Conservation (phyloP, 2,888 invertebrate species). For the Cryptocephalus moraei region DNA sequence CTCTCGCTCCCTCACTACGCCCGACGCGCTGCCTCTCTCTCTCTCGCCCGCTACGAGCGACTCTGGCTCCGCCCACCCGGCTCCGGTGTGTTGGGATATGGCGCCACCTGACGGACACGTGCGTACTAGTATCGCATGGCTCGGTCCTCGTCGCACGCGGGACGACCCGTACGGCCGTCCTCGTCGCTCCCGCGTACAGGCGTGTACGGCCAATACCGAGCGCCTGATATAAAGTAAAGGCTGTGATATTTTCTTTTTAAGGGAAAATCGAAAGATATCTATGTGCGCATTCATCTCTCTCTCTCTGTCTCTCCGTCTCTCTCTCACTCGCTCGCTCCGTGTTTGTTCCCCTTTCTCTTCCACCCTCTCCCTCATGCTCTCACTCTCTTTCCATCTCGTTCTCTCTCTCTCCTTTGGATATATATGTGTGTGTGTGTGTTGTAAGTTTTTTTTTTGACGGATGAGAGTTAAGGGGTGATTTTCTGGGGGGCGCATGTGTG, state of each 20-base stretch:
- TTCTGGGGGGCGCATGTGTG: slow-evolving; percentile 26
- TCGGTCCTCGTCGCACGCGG: slow-evolving; percentile 8
- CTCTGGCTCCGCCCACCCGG: slow-evolving; percentile 48
- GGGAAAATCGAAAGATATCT: slow-evolving; percentile 38
- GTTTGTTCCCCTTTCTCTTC: slow-evolving; percentile 27
- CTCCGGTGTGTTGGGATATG: slow-evolving; percentile 35
- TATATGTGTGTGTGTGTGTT: slow-evolving; percentile 14
- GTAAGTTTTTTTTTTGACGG: slow-evolving; percentile 31
- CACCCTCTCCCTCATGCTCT: slow-evolving; percentile 10
- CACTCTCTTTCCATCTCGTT: slow-evolving; percentile 19
- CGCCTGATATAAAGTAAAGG: slow-evolving; percentile 23
- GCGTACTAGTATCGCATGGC: slow-evolving; percentile 3
- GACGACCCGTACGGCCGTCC: slow-evolving; percentile 4
- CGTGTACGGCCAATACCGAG: slow-evolving; percentile 15
- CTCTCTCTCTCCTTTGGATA: slow-evolving; percentile 5
- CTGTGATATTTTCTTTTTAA: slow-evolving; percentile 37
- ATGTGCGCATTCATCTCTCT: slow-evolving; percentile 28
- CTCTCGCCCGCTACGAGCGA: slow-evolving; percentile 17
- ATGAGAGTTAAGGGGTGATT: slow-evolving; percentile 27
- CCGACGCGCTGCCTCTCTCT: slow-evolving; percentile 18
- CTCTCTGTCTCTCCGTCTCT: too few relatives aligned
- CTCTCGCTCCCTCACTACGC: slow-evolving; percentile 39
- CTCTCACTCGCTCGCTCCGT: slow-evolving; percentile 17
- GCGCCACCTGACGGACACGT: slow-evolving; percentile 31
- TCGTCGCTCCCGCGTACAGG: slow-evolving; percentile 7